phyloP scores from a whole-genome alignment of 2,113 vertebrate genomes.

The Dissostichus mawsoni region DNA sequence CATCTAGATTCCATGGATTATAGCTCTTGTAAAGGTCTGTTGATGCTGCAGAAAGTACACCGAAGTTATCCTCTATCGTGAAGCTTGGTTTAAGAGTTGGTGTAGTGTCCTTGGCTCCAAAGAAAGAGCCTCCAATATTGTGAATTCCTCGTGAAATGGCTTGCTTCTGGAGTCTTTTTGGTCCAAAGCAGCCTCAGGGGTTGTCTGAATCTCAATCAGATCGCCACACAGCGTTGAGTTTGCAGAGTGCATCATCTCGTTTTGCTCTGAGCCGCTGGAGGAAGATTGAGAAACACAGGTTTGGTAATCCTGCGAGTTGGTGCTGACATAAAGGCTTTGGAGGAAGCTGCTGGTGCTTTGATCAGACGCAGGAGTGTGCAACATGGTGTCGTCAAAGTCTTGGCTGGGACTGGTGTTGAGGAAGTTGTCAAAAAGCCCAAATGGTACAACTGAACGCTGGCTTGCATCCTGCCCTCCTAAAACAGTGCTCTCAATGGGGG shows the following conservation, averaged over 20 bases:
- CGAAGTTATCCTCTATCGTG: not conserved
- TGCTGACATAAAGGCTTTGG: slow-evolving; percentile 56
- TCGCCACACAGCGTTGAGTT: slow-evolving; percentile 35
- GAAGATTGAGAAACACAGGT: slow-evolving; percentile 71
- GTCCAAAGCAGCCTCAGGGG: not conserved
- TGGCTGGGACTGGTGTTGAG: not conserved
- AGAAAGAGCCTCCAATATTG: not conserved
- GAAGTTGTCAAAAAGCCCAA: slow-evolving; percentile 36
- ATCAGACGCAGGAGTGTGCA: not conserved
- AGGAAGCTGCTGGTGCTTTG: slow-evolving; percentile 52
- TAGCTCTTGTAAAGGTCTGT: not conserved
- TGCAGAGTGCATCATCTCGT: slow-evolving; percentile 14
- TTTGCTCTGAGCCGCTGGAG: slow-evolving; percentile 33
- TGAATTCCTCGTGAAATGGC: not conserved
- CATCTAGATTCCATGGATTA: not conserved
- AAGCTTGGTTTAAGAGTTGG: slow-evolving; percentile 12
- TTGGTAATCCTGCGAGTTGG: slow-evolving; percentile 74
- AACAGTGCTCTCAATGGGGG: not conserved
- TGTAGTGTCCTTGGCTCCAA: not conserved
- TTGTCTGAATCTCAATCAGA: not conserved
- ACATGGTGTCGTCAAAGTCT: slow-evolving; percentile 10
- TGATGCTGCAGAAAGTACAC: not conserved
- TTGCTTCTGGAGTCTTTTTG: not conserved
- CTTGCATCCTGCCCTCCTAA: not conserved
- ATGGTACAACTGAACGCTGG: slow-evolving; percentile 65